These are phyloP conservation scores for Phenacoccus solenopsis DNA, from an alignment of 1,140 invertebrate species.

Conservation along the genomic window DNA sequence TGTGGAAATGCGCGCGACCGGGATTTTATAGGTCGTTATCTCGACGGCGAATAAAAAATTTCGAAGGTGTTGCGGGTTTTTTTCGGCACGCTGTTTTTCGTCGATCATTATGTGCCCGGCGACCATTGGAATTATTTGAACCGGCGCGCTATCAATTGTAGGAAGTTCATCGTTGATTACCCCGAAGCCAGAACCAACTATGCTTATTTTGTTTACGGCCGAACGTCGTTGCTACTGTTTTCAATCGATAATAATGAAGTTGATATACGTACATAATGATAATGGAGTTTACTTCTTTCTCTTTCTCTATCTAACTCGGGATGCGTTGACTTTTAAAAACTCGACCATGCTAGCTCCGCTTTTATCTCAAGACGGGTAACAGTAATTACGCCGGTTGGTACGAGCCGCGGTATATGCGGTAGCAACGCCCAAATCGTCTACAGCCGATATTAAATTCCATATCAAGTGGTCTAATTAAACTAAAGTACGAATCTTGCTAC, in stretches of 20 bases:
- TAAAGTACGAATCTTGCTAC: constrained; percentile 7
- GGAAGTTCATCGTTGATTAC: neutral
- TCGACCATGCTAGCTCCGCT: no score
- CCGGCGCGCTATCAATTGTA: no score
- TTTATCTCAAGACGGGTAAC: neutral
- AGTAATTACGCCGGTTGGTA: neutral
- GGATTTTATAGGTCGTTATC: no score
- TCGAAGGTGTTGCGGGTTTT: no score
- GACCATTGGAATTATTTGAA: no score
- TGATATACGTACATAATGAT: neutral
- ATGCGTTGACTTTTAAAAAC: no score
- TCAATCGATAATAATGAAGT: constrained; percentile 3
- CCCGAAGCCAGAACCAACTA: neutral
- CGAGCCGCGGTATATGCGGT: neutral
- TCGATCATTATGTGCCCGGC: no score
- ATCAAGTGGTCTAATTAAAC: constrained; percentile 18
- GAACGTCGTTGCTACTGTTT: neutral
- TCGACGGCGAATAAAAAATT: no score
- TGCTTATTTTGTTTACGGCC: neutral
- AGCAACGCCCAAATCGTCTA: constrained; percentile 11
- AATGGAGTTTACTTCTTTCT: neutral
- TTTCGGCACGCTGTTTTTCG: no score
- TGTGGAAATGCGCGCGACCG: no score
- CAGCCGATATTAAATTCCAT: constrained; percentile 15
- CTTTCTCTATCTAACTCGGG: neutral